phyloP scores from a whole-genome alignment of 2,888 invertebrate species.

The Volucella inanis region DNA sequence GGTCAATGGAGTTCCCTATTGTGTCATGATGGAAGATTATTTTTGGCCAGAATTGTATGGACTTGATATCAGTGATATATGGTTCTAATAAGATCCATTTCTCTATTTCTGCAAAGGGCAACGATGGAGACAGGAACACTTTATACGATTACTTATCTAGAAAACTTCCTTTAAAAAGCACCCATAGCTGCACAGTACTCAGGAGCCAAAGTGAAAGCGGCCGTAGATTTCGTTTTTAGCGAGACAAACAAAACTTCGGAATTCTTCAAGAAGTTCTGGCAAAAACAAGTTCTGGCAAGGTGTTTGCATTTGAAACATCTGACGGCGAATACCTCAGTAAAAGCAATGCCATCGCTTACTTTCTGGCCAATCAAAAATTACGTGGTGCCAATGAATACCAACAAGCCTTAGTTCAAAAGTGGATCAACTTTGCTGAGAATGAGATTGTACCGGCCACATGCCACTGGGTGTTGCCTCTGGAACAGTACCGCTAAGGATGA shows the following conservation, averaged over 20 bases:
- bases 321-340: constrained; percentile 94
- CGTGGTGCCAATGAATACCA: constrained; percentile 90
- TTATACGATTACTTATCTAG: constrained; percentile 98
- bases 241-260: constrained; percentile 94
- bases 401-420: constrained; percentile 94
- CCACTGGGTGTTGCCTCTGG: constrained; percentile 97
- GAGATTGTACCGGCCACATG: constrained; percentile 97
- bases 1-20: no score
- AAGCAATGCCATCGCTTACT: constrained; percentile 98
- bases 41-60: no score
- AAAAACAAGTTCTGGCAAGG: no score
- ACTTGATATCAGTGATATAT: no score
- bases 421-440: constrained; percentile 96
- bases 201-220: constrained; percentile 92
- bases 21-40: no score
- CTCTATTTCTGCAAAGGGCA: constrained; percentile 84
- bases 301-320: constrained; percentile 95
- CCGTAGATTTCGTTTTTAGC: constrained; percentile 94
- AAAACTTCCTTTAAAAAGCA: constrained; percentile 99
- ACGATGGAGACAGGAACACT: constrained; percentile 93
- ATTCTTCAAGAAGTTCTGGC: constrained; percentile 96
- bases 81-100: constrained; percentile 53
- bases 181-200: constrained; percentile 99
- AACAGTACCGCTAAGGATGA: constrained; percentile 94
- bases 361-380: constrained; percentile 91